Evolutionary conservation across 2,888 invertebrate genomes (phyloP), one percentile per base, ranked within the genome.

Genomic region (Aelia acuminata): DNA sequence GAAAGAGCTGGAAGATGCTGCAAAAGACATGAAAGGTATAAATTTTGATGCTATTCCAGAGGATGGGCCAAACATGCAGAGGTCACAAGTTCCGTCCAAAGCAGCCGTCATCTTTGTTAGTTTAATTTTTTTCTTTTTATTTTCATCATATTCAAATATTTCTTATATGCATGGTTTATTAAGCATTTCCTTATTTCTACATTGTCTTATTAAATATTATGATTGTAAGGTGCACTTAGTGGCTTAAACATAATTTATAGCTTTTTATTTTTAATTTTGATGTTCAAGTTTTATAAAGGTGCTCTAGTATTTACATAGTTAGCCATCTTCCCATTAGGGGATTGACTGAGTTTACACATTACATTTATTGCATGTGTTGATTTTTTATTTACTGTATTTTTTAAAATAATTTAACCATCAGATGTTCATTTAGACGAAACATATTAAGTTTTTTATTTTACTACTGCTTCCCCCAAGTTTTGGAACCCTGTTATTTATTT

Each of bases 1-100:
- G 91, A 96, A 96, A 92, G 98, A 98, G 91, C 93, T 99, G 85
- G 97, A 97, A 93, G 98, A 98, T 92, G 98, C 98, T 35, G 97
- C 97, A 0, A 96, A 96, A 92, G 96, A 96, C 90, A 94, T 94
- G 43, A 93, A 94, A 90, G 93, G 93, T 35, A 90, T 93, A 87
- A 92, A 93, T 89, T 92, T 93, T 70, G 94, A 94, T 91, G 93
- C 93, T 88, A 91, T 92, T 50, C 85, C 80, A 57, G 90, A 91
- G 88, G 91, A 92, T 91, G 92, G 92, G 91, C 92, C 91, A 89
- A 91, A 90, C 88, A 91, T 90, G 80, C 88, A 90, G 92, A 50
- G 92, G 90, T 93, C 93, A 43, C 92, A 94, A 88, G 93, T 96
- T 89, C 97, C 97, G 48, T 94, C 94, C 63, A 95, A 95, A 93